A percentile compares a stretch with the other conserved stretches of the same genome.
Evolutionary conservation across 2,797 vertebrate genomes (phyloP).

Genomic region (Pangasius macronema): DNA sequence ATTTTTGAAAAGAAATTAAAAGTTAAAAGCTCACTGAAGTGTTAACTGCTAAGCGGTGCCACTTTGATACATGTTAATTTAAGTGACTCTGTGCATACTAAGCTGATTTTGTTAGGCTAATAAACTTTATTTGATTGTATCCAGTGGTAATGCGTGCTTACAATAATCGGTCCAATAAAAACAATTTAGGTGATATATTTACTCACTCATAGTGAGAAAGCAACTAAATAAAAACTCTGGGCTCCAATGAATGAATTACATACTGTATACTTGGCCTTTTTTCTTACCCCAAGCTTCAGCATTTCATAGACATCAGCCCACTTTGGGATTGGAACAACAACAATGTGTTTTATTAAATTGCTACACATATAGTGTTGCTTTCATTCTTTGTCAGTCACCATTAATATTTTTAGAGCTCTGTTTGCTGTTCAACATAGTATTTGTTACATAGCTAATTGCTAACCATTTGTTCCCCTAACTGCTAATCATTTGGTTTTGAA

Average conservation of each 20-base stretch:
- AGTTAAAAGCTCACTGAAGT: neutral
- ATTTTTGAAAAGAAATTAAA: neutral
- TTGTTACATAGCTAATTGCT: neutral
- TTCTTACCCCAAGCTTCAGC: neutral
- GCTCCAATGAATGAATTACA: neutral
- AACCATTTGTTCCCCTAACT: neutral
- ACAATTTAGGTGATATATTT: neutral
- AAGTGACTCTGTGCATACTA: neutral
- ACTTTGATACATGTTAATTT: neutral
- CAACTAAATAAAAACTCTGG: neutral
- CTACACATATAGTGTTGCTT: neutral
- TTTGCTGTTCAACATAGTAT: neutral
- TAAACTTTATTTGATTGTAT: slow-evolving; percentile 7
- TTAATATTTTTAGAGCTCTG: neutral
- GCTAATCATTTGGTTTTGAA: neutral
- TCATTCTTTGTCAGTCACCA: neutral
- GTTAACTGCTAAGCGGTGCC: neutral
- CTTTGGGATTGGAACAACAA: neutral
- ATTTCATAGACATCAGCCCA: neutral
- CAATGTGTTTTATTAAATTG: neutral
- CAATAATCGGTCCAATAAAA: neutral
- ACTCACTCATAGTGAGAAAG: neutral
- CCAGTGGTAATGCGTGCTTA: neutral
- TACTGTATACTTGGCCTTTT: neutral
- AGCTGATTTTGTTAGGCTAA: neutral